Base-by-base conservation (phyloP, 2,113 vertebrate species). In the Oreochromis spilurus region DNA sequence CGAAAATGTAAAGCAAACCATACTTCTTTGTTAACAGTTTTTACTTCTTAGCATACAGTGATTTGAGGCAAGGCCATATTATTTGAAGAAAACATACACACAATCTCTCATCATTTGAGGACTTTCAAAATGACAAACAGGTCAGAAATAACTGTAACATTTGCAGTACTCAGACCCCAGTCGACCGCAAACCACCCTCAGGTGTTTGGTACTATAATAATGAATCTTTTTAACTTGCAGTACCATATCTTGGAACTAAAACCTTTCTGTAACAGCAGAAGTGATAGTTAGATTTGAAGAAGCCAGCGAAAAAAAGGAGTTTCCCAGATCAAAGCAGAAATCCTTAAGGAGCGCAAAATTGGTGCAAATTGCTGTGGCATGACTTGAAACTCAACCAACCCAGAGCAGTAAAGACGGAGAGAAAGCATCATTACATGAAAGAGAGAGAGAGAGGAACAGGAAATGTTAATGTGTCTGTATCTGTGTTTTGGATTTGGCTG, bases 311-410 rank as follows among this genome's bases (percentile, higher is more conserved):
- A 36, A 80, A 84, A 88, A 60, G n/a, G 17, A 6, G 70, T 82
- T 38, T 79, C 53, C 29, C 29, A 89, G 79, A 87, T 91, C 82
- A 92, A 91, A 89, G 87, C 45, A 21, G 65, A 87, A 88, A 87
- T 19, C 26, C 65, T 85, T 57, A 52, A 55, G 21, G 26, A 75
- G 78, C 65, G 77, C 36, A 82, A 87, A 90, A 88, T 52, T 50
- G 26, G 10, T 82, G 77, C 78, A 89, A 88, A 87, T 88, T 81
- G 9, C 31, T 87, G 34, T 60, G 43, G 85, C 88, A 86, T 90
- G 57, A 90, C 87, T 50, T 52, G 87, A 92, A 95, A 94, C 86
- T 95, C 95, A 95, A 93, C 93, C 94, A 92, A 91, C 86, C 72
- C 88, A 81, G 2, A 77, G 38, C 13, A 43, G 31, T n/a, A 70